Evolutionary conservation across 2,888 invertebrate species (phyloP), one percentile per base, ranked within the genome.

Genomic region (Caenorhabditis sp.): DNA sequence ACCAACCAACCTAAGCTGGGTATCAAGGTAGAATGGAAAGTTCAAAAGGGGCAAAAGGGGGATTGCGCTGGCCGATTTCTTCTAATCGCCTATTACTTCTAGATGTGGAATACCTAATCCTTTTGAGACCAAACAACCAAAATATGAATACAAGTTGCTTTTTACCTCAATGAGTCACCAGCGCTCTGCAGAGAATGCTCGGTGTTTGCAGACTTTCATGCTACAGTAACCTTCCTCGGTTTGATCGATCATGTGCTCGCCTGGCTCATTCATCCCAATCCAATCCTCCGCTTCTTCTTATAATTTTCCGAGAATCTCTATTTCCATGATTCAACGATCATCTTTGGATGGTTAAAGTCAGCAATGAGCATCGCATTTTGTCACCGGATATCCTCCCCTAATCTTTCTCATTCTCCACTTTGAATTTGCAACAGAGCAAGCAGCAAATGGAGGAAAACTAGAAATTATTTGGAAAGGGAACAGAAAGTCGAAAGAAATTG

Each of bases 351-450:
- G 32, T 13, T 15, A 53, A 40, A 58, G 22, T 35, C 28, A 68
- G 32, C 32, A 50, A 13, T 13, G 40, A 6, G 40, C 40, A 40
- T 32, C 32, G 32, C 40, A 44, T 61, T 71, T 71, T 62, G 64
- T 64, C 56, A 72, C 71, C 62, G 71, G 71, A 72, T 64, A 72
- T 56, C 26, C n/a, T 26, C 40, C 22, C 8, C 58, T 74, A 74
- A 74, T 76, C 61, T 67, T 40, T 28, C 58, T 40, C 53, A 35
- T 60, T 47, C 22, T 64, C 20, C 24, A 22, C 37, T n/a, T n/a
- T 28, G 58, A 32, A 18, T 55, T 26, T 22, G 47, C 5, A 15
- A 20, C 35, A n/a, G 11, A 20, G 32, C 9, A n/a, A n/a, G n/a
- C 32, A 50, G 11, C 13, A 1, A n/a, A 13, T 22, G 32, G 24